Base-by-base conservation (phyloP, 2,113 vertebrate genomes). In the Tichodroma muraria region DNA sequence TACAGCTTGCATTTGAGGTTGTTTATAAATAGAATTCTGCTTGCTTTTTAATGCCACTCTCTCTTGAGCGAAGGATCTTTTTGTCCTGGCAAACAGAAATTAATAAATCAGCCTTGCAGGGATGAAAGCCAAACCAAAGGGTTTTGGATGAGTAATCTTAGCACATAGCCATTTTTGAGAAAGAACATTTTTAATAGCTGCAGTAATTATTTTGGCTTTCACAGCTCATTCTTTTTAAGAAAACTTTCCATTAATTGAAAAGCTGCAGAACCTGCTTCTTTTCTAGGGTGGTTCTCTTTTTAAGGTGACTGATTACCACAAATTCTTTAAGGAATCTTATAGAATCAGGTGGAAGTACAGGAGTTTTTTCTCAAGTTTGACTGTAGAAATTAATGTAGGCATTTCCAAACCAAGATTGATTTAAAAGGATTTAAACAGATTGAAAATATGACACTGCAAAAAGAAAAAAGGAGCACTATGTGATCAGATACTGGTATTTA, bases 21-120 rank as follows among this genome's bases (percentile, higher is more conserved):
- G 89, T 81, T 94, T 95, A 90, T 95, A 90, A 97, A 94, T 78
- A 95, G 61, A 45, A 70, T 71, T 87, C 50, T 70, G 65, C 31
- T 79, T 27, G 69, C 78, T 76, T 86, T n/a, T 82, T 81, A 81
- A 78, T 66, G 82, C 52, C 77, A 31, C 64, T 70, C 70, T 80
- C 53, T 66, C 53, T 59, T 16, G 81, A 83, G 71, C 64, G 71
- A 91, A 77, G 73, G 65, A 85, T 69, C 49, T 79, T 90, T 71
- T 20, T 47, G 57, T 90, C 93, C 93, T 83, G 88, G 47, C 52
- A 93, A 89, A 56, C 78, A 95, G 42, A 91, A 83, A 69, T 89
- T 90, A 68, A 89, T 60, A 75, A 93, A 83, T 85, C 2, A 63
- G 21, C 40, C 15, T n/a, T 15, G 15, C 19, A 50, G 37, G 50